Evolutionary conservation across 1,140 invertebrate genomes (phyloP).

Genomic region (Bombyx mandarina): DNA sequence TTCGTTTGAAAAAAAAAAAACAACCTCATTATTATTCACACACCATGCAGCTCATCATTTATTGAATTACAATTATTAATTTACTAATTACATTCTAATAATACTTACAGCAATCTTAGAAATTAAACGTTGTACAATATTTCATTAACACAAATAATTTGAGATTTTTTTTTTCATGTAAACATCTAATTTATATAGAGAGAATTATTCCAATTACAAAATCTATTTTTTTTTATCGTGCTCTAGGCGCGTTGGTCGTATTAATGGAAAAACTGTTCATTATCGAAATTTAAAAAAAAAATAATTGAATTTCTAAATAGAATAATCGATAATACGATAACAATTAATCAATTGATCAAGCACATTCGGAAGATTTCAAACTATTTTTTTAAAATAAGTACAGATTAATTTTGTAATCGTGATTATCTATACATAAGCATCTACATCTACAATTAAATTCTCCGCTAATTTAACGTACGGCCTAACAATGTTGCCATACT

Average conservation of each 20-base stretch:
- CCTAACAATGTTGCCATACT: no score
- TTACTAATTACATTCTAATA: constrained; percentile 67
- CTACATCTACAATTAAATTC: no score
- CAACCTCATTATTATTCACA: constrained; percentile 68
- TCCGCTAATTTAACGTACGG: no score
- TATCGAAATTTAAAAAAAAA: no score
- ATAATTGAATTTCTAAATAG: no score
- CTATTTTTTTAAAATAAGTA: constrained; percentile 11
- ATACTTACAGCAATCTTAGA: constrained; percentile 68
- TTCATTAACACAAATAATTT: constrained; percentile 67
- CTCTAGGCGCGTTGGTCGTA: constrained; percentile 46
- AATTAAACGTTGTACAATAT: constrained; percentile 63
- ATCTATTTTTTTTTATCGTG: constrained; percentile 37
- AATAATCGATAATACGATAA: no score
- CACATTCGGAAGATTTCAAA: no score
- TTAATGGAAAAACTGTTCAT: constrained; percentile 11
- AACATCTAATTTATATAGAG: constrained; percentile 64
- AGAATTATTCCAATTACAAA: constrained; percentile 62
- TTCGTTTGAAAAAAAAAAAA: constrained; percentile 65
- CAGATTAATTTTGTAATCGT: no score
- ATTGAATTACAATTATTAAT: constrained; percentile 66
- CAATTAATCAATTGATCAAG: no score
- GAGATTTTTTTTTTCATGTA: constrained; percentile 64
- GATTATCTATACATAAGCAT: no score
- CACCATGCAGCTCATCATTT: constrained; percentile 62